A percentile compares a stretch with the other conserved stretches of the same genome.
Evolutionary conservation across 2,797 vertebrate genomes (phyloP).

Genomic region (Acestrorhynchus altus): DNA sequence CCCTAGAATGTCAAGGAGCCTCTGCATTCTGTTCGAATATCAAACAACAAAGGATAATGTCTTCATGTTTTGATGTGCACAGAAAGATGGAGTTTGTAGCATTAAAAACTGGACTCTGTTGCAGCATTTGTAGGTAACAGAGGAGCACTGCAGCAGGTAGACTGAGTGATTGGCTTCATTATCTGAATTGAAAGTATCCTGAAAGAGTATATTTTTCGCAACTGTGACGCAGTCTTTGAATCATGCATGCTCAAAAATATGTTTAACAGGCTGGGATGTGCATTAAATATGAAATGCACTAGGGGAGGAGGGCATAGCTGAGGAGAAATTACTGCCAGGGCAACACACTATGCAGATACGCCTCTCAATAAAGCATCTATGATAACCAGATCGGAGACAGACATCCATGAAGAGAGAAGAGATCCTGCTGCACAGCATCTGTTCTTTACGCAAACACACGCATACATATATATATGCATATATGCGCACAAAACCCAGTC

Average conservation of each 20-base stretch:
- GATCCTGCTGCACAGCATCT: slow-evolving; percentile 12
- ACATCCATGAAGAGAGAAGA: not conserved
- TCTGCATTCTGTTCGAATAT: not conserved
- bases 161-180: slow-evolving; percentile 7
- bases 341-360: slow-evolving; percentile 42
- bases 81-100: not conserved
- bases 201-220: not conserved
- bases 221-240: not conserved
- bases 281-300: slow-evolving; percentile 10
- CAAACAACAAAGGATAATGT: not conserved
- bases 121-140: slow-evolving; percentile 48
- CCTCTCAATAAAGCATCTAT: slow-evolving; percentile 35
- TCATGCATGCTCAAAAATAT: not conserved
- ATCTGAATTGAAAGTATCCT: too few relatives aligned
- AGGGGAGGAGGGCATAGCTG: not conserved
- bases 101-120: slow-evolving; percentile 18
- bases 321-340: slow-evolving; percentile 16
- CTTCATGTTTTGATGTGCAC: not conserved
- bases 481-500: slow-evolving; percentile 21
- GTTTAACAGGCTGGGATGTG: not conserved
- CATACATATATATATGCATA: slow-evolving; percentile 5
- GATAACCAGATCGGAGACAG: not conserved
- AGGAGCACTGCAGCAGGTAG: slow-evolving; percentile 56
- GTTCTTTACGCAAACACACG: slow-evolving; percentile 19
- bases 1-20: slow-evolving; percentile 12